Conservation (phyloP, 2,113 vertebrate species). For the Climacteris rufus region DNA sequence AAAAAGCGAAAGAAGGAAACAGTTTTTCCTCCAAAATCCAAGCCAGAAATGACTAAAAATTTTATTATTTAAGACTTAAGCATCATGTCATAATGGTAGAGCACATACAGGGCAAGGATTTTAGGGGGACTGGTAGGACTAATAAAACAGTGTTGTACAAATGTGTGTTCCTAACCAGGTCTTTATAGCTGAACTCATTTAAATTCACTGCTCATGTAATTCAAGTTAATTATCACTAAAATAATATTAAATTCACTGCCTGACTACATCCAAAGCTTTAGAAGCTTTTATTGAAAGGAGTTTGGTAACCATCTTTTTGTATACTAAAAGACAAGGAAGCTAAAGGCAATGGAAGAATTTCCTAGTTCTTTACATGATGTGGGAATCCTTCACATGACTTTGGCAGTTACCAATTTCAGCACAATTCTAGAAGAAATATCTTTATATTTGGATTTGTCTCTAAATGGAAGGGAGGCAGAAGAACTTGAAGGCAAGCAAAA, state of each 20-base stretch:
- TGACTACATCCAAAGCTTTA: not conserved
- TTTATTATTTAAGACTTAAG: not conserved
- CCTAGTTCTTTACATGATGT: not conserved
- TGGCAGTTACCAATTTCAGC: not conserved
- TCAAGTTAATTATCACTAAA: not conserved
- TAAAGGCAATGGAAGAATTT: not conserved
- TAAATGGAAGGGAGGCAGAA: not conserved
- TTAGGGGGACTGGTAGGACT: not conserved
- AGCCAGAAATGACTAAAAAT: not conserved
- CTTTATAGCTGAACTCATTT: not conserved
- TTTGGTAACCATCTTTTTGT: not conserved
- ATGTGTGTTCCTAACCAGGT: not conserved
- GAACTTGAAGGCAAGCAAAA: not conserved
- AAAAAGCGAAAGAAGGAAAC: not conserved
- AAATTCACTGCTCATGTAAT: not conserved
- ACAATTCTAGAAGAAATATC: not conserved
- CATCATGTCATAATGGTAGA: not conserved
- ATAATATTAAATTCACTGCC: not conserved
- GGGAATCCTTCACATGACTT: not conserved
- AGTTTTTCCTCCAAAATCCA: not conserved
- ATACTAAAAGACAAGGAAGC: not conserved
- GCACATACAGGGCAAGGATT: not conserved
- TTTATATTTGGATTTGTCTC: not conserved
- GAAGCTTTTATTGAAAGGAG: not conserved
- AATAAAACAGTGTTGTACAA: accelerated